Conservation (phyloP, 2,113 vertebrate species). For the Vulpes lagopus region DNA sequence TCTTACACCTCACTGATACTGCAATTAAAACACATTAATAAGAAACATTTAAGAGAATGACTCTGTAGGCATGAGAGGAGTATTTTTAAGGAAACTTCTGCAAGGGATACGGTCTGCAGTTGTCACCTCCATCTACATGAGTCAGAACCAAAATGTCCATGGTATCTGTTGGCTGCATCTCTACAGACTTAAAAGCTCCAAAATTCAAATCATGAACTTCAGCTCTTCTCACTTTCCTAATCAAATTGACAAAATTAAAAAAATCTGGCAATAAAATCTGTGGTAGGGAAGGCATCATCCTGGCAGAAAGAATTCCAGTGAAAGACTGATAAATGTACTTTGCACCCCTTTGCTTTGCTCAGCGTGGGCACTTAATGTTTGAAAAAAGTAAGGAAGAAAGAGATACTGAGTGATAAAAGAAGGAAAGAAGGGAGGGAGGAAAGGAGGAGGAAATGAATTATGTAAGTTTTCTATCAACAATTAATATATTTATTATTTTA, state of each 20-base stretch:
- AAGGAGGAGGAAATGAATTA: background rate
- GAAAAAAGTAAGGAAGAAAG: background rate
- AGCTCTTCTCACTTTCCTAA: background rate
- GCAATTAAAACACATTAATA: slow-evolving; percentile 18
- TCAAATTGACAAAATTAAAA: slow-evolving; percentile 36
- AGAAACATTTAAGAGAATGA: background rate
- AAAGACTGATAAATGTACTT: background rate
- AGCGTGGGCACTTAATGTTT: background rate
- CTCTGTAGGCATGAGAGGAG: background rate
- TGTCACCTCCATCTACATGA: background rate
- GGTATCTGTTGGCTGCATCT: background rate
- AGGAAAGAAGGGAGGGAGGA: background rate
- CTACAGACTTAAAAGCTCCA: slow-evolving; percentile 23
- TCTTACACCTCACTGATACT: slow-evolving; percentile 5
- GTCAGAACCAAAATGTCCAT: background rate
- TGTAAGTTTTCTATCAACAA: background rate
- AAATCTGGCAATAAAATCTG: slow-evolving; percentile 7
- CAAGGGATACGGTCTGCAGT: background rate
- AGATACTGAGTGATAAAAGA: background rate
- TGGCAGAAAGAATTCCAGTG: background rate
- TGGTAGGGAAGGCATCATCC: background rate
- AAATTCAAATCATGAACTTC: slow-evolving; percentile 16
- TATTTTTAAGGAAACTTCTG: background rate
- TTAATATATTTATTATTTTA: background rate
- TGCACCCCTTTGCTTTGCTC: background rate